Percentiles rank a stretch among this genome's conserved stretches.
Evolutionary conservation across 2,113 vertebrate genomes (phyloP).

Genomic region (Eurystomus gularis): DNA sequence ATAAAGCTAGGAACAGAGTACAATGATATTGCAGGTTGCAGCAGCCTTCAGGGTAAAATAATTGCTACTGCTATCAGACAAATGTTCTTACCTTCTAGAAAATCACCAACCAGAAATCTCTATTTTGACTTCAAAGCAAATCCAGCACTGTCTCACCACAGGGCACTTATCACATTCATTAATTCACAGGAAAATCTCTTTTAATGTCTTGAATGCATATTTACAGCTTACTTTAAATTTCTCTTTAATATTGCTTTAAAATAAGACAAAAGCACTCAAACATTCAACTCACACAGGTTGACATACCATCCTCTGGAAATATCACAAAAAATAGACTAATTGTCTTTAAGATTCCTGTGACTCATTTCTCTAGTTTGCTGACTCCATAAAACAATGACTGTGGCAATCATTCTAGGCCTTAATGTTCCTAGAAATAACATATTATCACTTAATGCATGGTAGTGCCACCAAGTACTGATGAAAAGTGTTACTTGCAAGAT

Average conservation of each 20-base stretch:
- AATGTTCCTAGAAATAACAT: conserved; percentile 47
- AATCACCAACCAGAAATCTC: conserved; percentile 37
- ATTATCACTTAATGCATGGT: conserved; percentile 19
- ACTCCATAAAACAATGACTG: conserved; percentile 48
- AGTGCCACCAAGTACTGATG: conserved; percentile 9
- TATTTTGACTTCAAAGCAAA: conserved; percentile 59
- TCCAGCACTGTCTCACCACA: not conserved
- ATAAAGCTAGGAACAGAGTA: conserved; percentile 9
- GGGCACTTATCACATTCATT: conserved; percentile 52
- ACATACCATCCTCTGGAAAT: not conserved
- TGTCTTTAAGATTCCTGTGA: not conserved
- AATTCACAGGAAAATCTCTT: conserved; percentile 60
- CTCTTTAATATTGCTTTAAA: conserved; percentile 40
- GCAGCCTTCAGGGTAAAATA: conserved; percentile 35
- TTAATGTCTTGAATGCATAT: conserved; percentile 36
- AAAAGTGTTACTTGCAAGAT: not conserved
- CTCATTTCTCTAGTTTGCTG: conserved; percentile 17
- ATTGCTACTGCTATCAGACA: not conserved
- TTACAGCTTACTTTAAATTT: conserved; percentile 43
- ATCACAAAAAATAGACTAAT: not conserved
- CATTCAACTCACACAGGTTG: not conserved
- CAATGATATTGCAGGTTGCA: not conserved
- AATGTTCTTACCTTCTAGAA: conserved; percentile 16
- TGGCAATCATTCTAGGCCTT: conserved; percentile 22
- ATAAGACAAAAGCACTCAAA: not conserved